Evolutionary conservation across 2,113 vertebrate species (phyloP).

Genomic region (Hippocampus comes): DNA sequence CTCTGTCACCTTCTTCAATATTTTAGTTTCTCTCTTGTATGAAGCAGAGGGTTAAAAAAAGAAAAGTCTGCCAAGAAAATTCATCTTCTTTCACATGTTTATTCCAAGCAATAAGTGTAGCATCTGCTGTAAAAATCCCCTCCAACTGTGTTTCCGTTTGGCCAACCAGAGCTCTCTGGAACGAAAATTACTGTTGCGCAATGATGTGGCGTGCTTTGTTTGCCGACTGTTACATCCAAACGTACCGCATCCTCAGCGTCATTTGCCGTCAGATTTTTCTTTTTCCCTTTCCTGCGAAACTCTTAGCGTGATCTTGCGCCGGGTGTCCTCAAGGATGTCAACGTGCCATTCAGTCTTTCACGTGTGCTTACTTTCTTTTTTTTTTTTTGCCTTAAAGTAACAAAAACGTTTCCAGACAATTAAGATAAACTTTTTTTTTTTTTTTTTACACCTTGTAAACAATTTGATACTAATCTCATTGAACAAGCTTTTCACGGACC

Average conservation of each 20-base stretch:
- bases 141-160: slow-evolving; percentile 40
- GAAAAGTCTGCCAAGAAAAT: slow-evolving; percentile 71
- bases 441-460: background rate
- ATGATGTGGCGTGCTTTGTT: background rate
- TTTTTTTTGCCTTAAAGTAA: slow-evolving; percentile 28
- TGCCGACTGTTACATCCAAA: slow-evolving; percentile 32
- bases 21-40: slow-evolving; percentile 69
- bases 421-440: background rate
- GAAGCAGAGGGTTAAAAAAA: slow-evolving; percentile 54
- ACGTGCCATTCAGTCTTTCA: slow-evolving; percentile 56
- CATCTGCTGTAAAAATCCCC: slow-evolving; percentile 71
- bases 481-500: background rate
- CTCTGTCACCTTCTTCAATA: slow-evolving; percentile 72
- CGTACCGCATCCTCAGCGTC: slow-evolving; percentile 37
- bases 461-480: background rate
- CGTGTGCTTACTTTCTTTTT: slow-evolving; percentile 36
- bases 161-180: slow-evolving; percentile 1
- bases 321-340: slow-evolving; percentile 22
- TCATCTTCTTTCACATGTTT: slow-evolving; percentile 55
- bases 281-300: slow-evolving; percentile 1
- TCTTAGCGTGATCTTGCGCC: background rate
- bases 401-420: background rate
- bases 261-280: slow-evolving; percentile 16
- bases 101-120: slow-evolving; percentile 88
- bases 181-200: slow-evolving; percentile 2